phyloP scores from a whole-genome alignment of 2,113 vertebrate genomes.

The Forbesichthys papilliferus region DNA sequence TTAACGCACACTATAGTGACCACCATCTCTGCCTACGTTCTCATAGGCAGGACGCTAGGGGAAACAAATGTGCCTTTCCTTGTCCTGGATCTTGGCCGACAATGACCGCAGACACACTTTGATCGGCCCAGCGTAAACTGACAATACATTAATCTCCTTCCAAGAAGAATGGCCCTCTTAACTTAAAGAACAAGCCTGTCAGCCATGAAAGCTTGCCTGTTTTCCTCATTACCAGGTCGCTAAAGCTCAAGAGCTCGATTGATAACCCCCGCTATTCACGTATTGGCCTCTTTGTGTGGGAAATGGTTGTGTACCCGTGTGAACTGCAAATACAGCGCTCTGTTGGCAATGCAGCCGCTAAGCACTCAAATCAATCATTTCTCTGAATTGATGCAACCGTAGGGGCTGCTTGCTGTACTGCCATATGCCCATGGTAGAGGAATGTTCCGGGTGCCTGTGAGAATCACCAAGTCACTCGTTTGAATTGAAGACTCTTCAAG shows the following conservation, averaged over 20 bases:
- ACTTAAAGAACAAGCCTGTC: background rate
- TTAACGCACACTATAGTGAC: too few relatives aligned
- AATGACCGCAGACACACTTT: background rate
- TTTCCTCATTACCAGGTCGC: conserved; percentile 12
- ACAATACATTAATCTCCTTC: background rate
- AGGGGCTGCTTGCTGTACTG: conserved; percentile 38
- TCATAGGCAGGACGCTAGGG: too few relatives aligned
- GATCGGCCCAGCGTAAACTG: background rate
- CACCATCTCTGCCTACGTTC: too few relatives aligned
- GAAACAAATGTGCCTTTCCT: background rate
- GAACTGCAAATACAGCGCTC: conserved; percentile 48
- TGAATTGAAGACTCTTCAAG: too few relatives aligned
- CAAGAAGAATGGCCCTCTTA: background rate
- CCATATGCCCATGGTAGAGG: conserved; percentile 46
- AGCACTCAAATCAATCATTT: conserved; percentile 58
- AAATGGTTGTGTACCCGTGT: conserved; percentile 41
- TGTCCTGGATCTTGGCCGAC: background rate
- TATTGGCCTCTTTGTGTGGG: conserved; percentile 16
- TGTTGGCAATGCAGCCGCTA: conserved; percentile 33
- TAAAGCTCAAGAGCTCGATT: conserved; percentile 21
- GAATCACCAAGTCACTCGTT: too few relatives aligned
- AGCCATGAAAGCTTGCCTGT: background rate
- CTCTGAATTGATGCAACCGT: conserved; percentile 47
- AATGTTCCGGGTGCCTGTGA: too few relatives aligned
- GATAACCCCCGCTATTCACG: conserved; percentile 34